phyloP scores from a whole-genome alignment of 1,140 invertebrate genomes.

The Frieseomelitta varia region DNA sequence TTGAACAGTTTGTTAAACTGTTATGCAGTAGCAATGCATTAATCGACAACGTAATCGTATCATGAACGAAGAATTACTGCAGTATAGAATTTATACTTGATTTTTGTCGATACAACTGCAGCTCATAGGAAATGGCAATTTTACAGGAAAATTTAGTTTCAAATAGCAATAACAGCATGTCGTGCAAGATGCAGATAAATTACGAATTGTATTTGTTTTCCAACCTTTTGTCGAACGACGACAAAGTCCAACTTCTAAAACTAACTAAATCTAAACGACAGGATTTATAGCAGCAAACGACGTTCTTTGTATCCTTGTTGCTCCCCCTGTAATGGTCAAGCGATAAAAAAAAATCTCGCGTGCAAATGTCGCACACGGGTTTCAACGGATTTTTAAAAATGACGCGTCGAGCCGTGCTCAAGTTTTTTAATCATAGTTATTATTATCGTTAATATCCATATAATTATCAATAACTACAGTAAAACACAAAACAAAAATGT shows the following conservation, averaged over 20 bases:
- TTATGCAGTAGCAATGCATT: too few relatives aligned
- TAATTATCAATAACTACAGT: constrained; percentile 83
- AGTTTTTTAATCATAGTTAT: constrained; percentile 82
- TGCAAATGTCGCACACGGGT: not conserved
- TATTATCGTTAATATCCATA: constrained; percentile 83
- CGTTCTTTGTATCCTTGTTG: not conserved
- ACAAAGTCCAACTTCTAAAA: constrained; percentile 41
- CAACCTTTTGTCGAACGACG: constrained; percentile 18
- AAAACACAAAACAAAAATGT: constrained; percentile 82
- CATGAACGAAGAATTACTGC: too few relatives aligned
- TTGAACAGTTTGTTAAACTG: too few relatives aligned
- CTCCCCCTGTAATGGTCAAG: not conserved
- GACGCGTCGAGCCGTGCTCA: constrained; percentile 60
- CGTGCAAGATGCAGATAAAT: constrained; percentile 36
- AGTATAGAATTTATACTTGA: too few relatives aligned
- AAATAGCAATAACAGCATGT: constrained; percentile 13
- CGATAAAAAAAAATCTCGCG: not conserved
- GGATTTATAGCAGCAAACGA: constrained; percentile 11
- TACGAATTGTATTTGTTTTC: constrained; percentile 22
- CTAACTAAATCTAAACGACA: constrained; percentile 35
- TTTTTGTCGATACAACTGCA: too few relatives aligned
- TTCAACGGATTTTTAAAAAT: constrained; percentile 50
- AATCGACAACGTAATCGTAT: too few relatives aligned
- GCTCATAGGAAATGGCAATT: not conserved
- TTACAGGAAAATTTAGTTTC: not conserved